Base-by-base conservation (phyloP, 1,140 invertebrate genomes). In the Colletes gigas region DNA sequence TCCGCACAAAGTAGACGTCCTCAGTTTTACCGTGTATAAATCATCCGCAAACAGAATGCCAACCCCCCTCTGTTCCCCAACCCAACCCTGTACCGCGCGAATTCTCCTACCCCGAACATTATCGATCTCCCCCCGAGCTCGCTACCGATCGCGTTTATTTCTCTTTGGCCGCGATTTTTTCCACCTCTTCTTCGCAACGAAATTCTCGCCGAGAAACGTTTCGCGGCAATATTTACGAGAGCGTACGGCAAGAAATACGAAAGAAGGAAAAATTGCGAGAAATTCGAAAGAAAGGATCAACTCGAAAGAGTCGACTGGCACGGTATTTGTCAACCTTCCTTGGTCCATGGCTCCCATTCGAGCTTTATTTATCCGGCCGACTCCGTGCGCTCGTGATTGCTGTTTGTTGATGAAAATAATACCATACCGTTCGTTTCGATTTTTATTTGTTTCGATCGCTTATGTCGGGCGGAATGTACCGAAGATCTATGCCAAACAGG, bases 21-120 rank as follows among this genome's bases (percentile, higher is more conserved):
- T 78, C 39, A 21, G 19, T 78, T 78, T 78, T 72, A 47, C 44
- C 21, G 57, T 21, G 66, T 6, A 62, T 14, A 55, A 19, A 78
- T 78, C 59, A 54, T 72, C 12, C 50, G 19, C 68, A 47, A 78
- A 78, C 50, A 63, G 57, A 72, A 72, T 39, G n/a, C n/a, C n/a
- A 21, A 70, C 70, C 14, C 3, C 12, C 4, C 19, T 1, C 14
- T 30, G 30, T 30, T 30, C 30, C 1, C 30, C 30, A 30, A 30
- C 30, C 30, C 2, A 30, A 30, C 30, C 30, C 2, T 30, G 30
- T 30, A 15, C 12, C 5, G 21, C n/a, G 41, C 6, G 30, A 77
- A 77, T 60, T 77, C 12, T 6, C 41, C 15, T 14, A n/a, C 10
- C 7, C 8, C 17, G 54, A 77, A 50, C 21, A 7, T 66, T 55